Conservation (phyloP, 2,797 vertebrate species). For the Pipistrellus pygmaeus region DNA sequence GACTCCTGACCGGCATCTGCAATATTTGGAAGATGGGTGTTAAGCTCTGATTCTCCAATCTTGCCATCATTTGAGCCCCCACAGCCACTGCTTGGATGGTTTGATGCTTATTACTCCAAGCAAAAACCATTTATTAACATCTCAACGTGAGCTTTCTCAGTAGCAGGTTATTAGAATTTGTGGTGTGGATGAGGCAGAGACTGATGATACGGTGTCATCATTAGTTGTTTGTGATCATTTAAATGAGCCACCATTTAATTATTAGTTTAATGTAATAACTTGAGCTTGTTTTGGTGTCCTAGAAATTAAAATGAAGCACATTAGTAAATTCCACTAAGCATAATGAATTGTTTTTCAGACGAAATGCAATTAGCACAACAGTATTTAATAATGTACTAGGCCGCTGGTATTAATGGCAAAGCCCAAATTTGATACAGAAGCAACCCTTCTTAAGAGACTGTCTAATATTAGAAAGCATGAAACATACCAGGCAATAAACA, state of each 20-base stretch:
- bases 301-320: conserved; percentile 65
- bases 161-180: background rate
- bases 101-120: background rate
- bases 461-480: conserved; percentile 55
- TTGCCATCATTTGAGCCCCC: background rate
- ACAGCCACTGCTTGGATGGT: background rate
- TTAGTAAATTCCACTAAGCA: conserved; percentile 68
- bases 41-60: background rate
- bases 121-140: background rate
- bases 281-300: conserved; percentile 70
- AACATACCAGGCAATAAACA: conserved; percentile 1
- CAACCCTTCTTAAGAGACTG: conserved; percentile 32
- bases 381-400: conserved; percentile 59
- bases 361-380: conserved; percentile 51
- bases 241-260: conserved; percentile 52
- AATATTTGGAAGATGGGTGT: background rate
- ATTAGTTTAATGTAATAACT: conserved; percentile 62
- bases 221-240: conserved; percentile 31
- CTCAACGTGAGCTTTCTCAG: background rate
- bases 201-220: background rate
- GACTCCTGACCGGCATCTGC: background rate
- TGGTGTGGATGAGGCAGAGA: background rate
- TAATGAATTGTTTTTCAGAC: conserved; percentile 16
- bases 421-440: background rate
- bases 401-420: background rate